Base-by-base conservation (phyloP, 2,113 vertebrate species). In the Sturnus vulgaris region DNA sequence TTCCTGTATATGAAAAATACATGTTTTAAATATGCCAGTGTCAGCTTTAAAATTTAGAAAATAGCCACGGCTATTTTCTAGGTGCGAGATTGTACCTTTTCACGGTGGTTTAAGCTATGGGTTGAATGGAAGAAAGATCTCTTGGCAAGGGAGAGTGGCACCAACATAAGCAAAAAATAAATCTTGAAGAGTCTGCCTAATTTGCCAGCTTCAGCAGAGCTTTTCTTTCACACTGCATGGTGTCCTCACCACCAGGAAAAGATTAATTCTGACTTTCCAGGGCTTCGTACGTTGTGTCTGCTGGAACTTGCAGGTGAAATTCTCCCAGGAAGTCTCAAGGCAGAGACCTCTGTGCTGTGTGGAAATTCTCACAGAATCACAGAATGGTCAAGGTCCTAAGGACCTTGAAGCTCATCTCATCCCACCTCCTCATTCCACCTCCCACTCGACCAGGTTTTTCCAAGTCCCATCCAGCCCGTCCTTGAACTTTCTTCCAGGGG, bases 201-300 rank as follows among this genome's bases (percentile, higher is more conserved):
- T 31, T 35, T 52, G 17, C 8, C 9, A 70, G 7, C 11, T 81
- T 77, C 31, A 63, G 5, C 28, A 37, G 13, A 4, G 13, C 19
- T 55, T 63, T 75, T 15, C 24, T 17, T 13, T 37, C 14, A n/a
- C 13, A 42, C 14, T 23, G 22, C 15, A 39, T 1, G 1, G 10
- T 42, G 12, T 23, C 12, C 21, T 72, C 27, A 44, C 11, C 17
- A 20, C 8, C 33, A 22, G 15, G 18, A 53, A 85, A 86, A 86
- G 4, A 2, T 27, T 7, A 64, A 28, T 37, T 81, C 37, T 47
- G n/a, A 4, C 10, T 59, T 86, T 68, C 20, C 57, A 69, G 30
- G 25, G 3, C 25, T 86, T 59, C 4, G 1, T 5, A 10, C 0
- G 0, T 13, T 46, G 15, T 7, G 14, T 55, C 39, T 59, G 2